phyloP scores from a whole-genome alignment of 2,113 vertebrate species.

The Brachirus orientalis region DNA sequence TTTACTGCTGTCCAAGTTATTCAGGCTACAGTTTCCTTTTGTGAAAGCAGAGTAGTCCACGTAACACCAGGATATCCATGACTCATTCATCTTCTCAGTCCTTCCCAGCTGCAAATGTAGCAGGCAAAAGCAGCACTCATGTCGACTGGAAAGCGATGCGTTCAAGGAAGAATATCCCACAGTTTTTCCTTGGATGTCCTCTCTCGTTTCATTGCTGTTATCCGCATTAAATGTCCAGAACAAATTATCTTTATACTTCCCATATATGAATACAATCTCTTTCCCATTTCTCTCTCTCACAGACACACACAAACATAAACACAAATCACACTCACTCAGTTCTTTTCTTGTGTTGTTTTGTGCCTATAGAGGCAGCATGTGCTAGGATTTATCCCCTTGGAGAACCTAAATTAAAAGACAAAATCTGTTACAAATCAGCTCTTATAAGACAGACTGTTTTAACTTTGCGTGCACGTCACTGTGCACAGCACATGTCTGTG shows the following conservation, averaged over 20 bases:
- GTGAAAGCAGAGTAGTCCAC: conserved; percentile 28
- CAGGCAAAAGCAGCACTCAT: conserved; percentile 13
- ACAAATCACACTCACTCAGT: conserved; percentile 50
- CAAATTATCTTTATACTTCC: conserved; percentile 55
- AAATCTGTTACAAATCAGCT: conserved; percentile 42
- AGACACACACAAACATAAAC: conserved; percentile 22
- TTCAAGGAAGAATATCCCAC: conserved; percentile 31
- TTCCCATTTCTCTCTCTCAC: conserved; percentile 18
- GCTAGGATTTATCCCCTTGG: conserved; percentile 94
- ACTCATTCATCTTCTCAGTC: conserved; percentile 27
- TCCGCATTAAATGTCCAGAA: conserved; percentile 32
- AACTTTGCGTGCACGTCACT: conserved; percentile 1
- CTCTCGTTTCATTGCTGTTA: conserved; percentile 16
- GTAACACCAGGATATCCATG: conserved; percentile 8
- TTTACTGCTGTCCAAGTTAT: conserved; percentile 24
- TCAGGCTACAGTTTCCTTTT: conserved; percentile 33
- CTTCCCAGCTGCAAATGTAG: conserved; percentile 15
- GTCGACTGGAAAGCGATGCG: conserved; percentile 32
- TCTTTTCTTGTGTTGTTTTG: conserved; percentile 49
- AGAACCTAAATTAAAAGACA: conserved; percentile 87
- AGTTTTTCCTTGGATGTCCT: conserved; percentile 36
- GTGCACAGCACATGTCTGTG: conserved; percentile 2
- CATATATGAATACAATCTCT: conserved; percentile 56
- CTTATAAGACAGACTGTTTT: conserved; percentile 1
- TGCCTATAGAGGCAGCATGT: conserved; percentile 50